A percentile compares a stretch with the other conserved stretches of the same genome.
These are phyloP conservation scores for Teleogryllus oceanicus DNA, from an alignment of 2,888 invertebrate genomes.

Conservation along the genomic window DNA sequence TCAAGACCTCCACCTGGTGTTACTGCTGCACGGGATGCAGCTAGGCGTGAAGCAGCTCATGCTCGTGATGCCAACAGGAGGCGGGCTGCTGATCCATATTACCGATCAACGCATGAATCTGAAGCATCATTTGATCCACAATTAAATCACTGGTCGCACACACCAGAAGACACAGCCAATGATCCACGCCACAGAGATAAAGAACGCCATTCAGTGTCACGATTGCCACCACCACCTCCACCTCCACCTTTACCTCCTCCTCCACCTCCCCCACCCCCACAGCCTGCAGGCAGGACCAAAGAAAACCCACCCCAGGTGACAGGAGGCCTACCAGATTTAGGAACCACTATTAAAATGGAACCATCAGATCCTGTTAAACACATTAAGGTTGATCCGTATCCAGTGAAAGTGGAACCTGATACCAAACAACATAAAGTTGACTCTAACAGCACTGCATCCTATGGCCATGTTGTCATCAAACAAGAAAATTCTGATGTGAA, in stretches of 20 bases:
- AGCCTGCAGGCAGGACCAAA: not conserved
- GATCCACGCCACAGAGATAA: not conserved
- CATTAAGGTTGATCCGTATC: not conserved
- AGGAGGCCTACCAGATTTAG: not conserved
- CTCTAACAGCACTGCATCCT: not conserved
- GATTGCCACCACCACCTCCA: conserved; percentile 19
- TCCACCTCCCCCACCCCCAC: not conserved
- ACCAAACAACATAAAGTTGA: not conserved
- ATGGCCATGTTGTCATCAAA: not conserved
- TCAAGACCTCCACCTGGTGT: conserved; percentile 18
- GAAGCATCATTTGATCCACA: not conserved
- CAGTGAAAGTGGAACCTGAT: not conserved
- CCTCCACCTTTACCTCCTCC: not conserved
- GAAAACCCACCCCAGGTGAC: not conserved
- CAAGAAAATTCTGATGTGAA: not conserved
- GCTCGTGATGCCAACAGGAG: conserved; percentile 29
- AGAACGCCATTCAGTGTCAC: not conserved
- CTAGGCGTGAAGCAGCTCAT: conserved; percentile 33
- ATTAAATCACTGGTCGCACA: not conserved
- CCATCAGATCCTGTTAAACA: conserved; percentile 19
- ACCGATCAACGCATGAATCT: not conserved
- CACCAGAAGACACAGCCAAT: not conserved
- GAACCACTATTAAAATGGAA: conserved; percentile 11
- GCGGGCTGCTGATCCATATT: not conserved
- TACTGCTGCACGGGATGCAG: conserved; percentile 29